A percentile compares a stretch with the other conserved stretches of the same genome.
Conservation (phyloP, 1,140 invertebrate species). For the Drosophila sproati region DNA sequence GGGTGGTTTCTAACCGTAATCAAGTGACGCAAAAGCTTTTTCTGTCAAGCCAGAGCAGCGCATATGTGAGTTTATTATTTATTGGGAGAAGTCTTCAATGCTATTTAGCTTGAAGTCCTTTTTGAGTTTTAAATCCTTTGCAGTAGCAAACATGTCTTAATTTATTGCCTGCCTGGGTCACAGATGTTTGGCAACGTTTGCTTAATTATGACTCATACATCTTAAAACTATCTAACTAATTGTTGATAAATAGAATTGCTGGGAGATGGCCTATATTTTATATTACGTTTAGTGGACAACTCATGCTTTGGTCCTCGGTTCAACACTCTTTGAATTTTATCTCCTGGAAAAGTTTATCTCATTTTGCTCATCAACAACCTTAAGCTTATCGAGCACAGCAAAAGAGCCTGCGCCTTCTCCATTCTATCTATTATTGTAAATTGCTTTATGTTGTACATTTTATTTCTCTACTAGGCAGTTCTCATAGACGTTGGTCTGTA, state of each 20-base stretch:
- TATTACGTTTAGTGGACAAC: neutral
- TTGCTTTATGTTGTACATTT: conserved; percentile 18
- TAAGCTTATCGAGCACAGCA: neutral
- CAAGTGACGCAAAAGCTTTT: conserved; percentile 57
- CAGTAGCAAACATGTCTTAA: conserved; percentile 51
- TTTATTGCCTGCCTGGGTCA: conserved; percentile 59
- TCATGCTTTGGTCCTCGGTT: neutral
- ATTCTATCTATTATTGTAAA: conserved; percentile 28
- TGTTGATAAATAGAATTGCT: neutral
- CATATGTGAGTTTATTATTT: conserved; percentile 68
- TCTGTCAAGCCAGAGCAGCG: conserved; percentile 21
- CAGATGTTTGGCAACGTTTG: conserved; percentile 58
- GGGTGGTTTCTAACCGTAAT: conserved; percentile 53
- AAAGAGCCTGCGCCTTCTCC: neutral
- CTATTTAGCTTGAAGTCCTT: conserved; percentile 19
- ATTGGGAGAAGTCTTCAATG: conserved; percentile 56
- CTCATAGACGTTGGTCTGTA: conserved; percentile 21
- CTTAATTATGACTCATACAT: conserved; percentile 60
- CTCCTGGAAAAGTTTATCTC: too few species aligned
- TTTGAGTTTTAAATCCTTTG: conserved; percentile 53
- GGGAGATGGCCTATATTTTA: conserved; percentile 3
- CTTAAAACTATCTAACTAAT: conserved; percentile 35
- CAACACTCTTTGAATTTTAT: conserved; percentile 7
- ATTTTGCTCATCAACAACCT: conserved; percentile 30
- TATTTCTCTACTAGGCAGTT: conserved; percentile 40